phyloP scores from a whole-genome alignment of 2,113 vertebrate genomes.

The Atlantisia rogersi region DNA sequence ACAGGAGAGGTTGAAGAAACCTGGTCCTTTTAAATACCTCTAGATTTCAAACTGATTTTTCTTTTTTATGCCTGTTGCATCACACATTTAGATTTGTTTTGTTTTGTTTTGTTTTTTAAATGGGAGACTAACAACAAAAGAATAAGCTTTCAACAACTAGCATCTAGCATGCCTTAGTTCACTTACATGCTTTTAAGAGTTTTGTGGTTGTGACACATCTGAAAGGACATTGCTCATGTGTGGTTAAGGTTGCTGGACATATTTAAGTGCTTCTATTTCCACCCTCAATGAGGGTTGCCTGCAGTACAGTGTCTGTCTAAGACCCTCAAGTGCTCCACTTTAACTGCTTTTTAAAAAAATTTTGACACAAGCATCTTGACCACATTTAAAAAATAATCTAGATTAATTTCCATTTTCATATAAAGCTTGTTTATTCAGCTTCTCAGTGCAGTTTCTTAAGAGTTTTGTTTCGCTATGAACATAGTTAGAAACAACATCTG shows the following conservation, averaged over 20 bases:
- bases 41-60: background rate
- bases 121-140: background rate
- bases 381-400: background rate
- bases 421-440: background rate
- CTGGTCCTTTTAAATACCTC: background rate
- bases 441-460: background rate
- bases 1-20: background rate
- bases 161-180: background rate
- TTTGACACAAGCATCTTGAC: background rate
- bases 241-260: background rate
- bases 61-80: background rate
- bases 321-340: fast-evolving
- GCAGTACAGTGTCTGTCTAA: background rate
- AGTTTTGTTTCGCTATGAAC: background rate
- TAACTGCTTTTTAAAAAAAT: background rate
- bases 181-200: background rate
- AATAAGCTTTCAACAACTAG: background rate
- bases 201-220: background rate
- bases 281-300: background rate
- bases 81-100: background rate
- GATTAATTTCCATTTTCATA: background rate
- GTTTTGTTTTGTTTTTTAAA: background rate
- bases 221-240: background rate
- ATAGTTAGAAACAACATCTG: background rate
- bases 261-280: background rate